Percentiles rank a stretch among this genome's conserved stretches.
These are phyloP conservation scores for Andrena haemorrhoa DNA, from an alignment of 2,888 invertebrate species.

Conservation along the genomic window DNA sequence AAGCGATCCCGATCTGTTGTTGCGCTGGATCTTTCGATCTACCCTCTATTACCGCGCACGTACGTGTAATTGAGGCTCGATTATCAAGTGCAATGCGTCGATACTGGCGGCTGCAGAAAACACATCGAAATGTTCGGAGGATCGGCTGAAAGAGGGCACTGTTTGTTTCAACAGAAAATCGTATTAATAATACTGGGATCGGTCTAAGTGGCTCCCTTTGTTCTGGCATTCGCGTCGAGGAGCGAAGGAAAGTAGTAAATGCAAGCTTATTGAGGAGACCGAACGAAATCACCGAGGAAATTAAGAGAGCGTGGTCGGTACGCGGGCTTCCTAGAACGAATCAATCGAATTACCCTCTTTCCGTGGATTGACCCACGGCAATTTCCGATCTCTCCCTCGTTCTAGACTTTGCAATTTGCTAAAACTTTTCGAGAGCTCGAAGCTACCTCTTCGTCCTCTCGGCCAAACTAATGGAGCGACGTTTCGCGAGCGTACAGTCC, in stretches of 20 bases:
- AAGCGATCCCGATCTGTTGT: neutral
- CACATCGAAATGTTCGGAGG: neutral
- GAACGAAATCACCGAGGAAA: conserved; percentile 75
- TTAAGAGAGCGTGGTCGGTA: conserved; percentile 77
- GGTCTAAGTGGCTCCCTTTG: neutral
- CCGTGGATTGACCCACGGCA: conserved; percentile 72
- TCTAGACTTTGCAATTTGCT: conserved; percentile 76
- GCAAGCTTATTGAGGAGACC: conserved; percentile 64
- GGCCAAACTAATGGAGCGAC: conserved; percentile 56
- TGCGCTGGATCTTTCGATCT: conserved; percentile 14
- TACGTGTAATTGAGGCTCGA: conserved; percentile 7
- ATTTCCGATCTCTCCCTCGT: conserved; percentile 74
- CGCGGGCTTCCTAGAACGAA: conserved; percentile 79
- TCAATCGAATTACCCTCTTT: conserved; percentile 76
- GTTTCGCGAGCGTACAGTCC: conserved; percentile 49
- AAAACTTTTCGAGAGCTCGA: conserved; percentile 71
- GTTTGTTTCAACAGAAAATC: neutral
- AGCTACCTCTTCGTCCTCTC: conserved; percentile 48
- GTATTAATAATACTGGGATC: neutral
- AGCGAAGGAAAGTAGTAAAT: conserved; percentile 31
- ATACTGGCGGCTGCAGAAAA: neutral
- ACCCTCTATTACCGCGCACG: conserved; percentile 8
- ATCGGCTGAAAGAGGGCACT: neutral
- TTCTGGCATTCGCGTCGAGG: neutral
- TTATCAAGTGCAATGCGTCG: neutral